Evolutionary conservation across 2,888 invertebrate genomes (phyloP), one percentile per base, ranked within the genome.

Genomic region (Lepeophtheirus nordmannii): DNA sequence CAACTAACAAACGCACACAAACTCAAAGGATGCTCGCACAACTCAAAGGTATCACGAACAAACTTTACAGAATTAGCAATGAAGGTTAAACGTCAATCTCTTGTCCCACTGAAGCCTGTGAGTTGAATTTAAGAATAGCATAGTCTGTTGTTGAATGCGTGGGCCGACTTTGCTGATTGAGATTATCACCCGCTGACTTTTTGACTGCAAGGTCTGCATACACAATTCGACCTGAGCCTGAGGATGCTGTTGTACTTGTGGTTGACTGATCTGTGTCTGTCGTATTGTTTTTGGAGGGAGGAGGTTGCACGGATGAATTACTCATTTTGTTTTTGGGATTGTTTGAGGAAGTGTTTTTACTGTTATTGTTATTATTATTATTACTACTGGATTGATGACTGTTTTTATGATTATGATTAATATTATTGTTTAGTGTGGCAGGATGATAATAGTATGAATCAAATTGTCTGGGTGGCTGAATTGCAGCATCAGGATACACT

Each of bases 11-110:
- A 14, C 57, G 5, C 22, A 10, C 57, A 57, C 11, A 30, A 10
- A 57, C 57, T 8, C 57, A 57, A 17, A 10, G 22, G 22, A 56
- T 22, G 56, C 17, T 56, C 17, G 10, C 10, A 22, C 17, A 10
- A 57, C 57, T 8, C 57, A 57, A 57, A n/a, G 11, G 57, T 9
- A 20, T 20, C 20, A 5, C 30, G 57, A 30, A 30, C n/a, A 57
- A 30, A n/a, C 5, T n/a, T 53, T 53, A 20, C 58, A 58, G 23
- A 58, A 22, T 14, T 14, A 58, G 14, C 8, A 30, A 30, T 30
- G 30, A 30, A 40, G 17, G 30, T 80, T 80, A 83, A 74, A 83
- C 82, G 75, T 83, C 82, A 73, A 83, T 82, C 74, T 83, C 82
- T 74, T 82, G 81, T 71, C 82, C 82, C 70, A 83, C 80, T 17